Evolutionary conservation across 92 coral and sea anemone genomes (phyloP), one percentile per base, ranked within the genome.

Genomic region (Epizoanthus stellaris): DNA sequence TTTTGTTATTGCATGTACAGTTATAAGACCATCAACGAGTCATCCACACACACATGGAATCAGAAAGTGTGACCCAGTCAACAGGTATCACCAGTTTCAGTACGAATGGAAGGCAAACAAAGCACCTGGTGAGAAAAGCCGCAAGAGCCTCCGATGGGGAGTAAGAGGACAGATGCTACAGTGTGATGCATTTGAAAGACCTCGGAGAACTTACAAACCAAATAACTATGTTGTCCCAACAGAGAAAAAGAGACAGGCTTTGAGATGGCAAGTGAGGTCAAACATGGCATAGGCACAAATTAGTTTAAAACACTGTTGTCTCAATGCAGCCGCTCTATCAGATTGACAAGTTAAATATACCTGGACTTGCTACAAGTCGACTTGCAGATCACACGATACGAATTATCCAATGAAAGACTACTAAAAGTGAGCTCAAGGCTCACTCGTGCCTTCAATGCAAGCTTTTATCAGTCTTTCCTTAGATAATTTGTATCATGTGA

Each of bases 241-340:
- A 17, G 95, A 96, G 59, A 96, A 96, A 88, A 96, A 96, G 67
- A 88, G 98, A 38, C 98, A 94, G 61, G 93, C 98, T 3, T 77
- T 96, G 57, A 94, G 98, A 16, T 96, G 98, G 98, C 89, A 96
- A 96, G 98, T 96, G 70, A 88, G 98, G 72, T 90, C 98, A 30
- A 89, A 71, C 70, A 86, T 96, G 59, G 98, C 98, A 74, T 75
- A 75, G 34, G 12, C 57, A 16, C 36, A 30, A 30, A 30, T 30
- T 30, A 30, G 36, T 30, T 30, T 30, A 0, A 30, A 30, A 30
- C 21, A 16, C 10, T n/a, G 14, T 25, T 17, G 58, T 12, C 14
- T 11, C 14, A 52, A 52, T 52, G 40, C 70, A 65, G 25, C 15
- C 38, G 10, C 19, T 21, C 3, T 15, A 15, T 20, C 65, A 59